A percentile compares a stretch with the other conserved stretches of the same genome.
Conservation (phyloP, 1,140 invertebrate species). For the Ceratosolen solmsi region DNA sequence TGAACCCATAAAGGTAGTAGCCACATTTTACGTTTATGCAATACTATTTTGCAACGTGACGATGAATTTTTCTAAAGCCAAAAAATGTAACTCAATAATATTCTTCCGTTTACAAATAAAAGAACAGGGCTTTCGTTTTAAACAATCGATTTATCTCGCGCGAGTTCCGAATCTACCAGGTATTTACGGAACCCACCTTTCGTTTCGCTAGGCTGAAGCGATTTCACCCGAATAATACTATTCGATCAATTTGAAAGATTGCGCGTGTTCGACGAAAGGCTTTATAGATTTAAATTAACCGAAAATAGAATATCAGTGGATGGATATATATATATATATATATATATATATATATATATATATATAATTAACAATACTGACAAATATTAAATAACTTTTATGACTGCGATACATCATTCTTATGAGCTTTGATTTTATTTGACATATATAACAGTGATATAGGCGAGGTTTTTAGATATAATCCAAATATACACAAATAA, state of each 20-base stretch:
- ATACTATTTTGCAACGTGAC: background rate
- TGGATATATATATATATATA: too few relatives aligned
- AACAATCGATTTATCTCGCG: conserved; percentile 46
- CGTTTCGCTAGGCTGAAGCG: conserved; percentile 36
- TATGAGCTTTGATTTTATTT: too few relatives aligned
- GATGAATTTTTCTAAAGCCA: background rate
- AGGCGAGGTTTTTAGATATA: too few relatives aligned
- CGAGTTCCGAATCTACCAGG: conserved; percentile 5
- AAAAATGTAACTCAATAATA: conserved; percentile 2
- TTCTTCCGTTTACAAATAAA: conserved; percentile 11
- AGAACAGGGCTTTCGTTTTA: conserved; percentile 35
- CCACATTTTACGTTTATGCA: background rate
- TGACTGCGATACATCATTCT: too few relatives aligned
- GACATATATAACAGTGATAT: too few relatives aligned
- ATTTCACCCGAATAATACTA: conserved; percentile 47
- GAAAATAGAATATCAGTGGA: background rate
- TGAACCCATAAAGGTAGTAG: too few relatives aligned
- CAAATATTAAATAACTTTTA: too few relatives aligned
- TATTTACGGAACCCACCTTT: conserved; percentile 25
- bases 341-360: too few relatives aligned
- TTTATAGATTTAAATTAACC: background rate
- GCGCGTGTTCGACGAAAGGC: conserved; percentile 50
- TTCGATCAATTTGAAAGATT: conserved; percentile 38
- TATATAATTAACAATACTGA: too few relatives aligned
- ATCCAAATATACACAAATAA: too few relatives aligned